Conservation (phyloP, 1,140 invertebrate species). For the Nebria ingens region DNA sequence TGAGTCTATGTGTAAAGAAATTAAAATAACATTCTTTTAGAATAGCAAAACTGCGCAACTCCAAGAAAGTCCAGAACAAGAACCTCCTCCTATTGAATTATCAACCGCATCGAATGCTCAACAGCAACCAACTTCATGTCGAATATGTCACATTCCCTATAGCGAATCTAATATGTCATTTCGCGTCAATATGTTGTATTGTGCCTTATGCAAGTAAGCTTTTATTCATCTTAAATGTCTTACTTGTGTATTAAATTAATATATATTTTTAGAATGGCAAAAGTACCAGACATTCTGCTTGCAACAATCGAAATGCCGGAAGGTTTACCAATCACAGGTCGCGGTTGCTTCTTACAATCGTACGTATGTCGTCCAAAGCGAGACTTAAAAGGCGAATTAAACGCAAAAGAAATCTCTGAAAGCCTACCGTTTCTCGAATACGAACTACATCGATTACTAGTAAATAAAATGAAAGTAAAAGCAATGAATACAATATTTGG, state of each 20-base stretch:
- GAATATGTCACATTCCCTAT: conserved; percentile 73
- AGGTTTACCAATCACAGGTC: conserved; percentile 59
- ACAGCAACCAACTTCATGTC: conserved; percentile 25
- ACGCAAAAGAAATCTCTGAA: conserved; percentile 89
- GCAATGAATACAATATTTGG: conserved; percentile 92
- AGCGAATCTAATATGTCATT: conserved; percentile 38
- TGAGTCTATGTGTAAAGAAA: too few species aligned
- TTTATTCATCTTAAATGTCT: neutral
- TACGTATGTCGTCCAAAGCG: conserved; percentile 70
- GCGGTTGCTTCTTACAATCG: conserved; percentile 65
- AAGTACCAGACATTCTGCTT: conserved; percentile 84
- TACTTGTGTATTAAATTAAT: neutral
- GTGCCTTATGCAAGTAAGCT: conserved; percentile 26
- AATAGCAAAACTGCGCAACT: conserved; percentile 18
- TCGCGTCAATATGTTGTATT: conserved; percentile 49
- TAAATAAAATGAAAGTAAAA: conserved; percentile 85
- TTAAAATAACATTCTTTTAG: conserved; percentile 2
- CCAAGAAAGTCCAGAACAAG: conserved; percentile 28
- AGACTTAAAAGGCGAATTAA: conserved; percentile 72
- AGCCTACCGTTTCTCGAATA: conserved; percentile 91
- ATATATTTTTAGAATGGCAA: conserved; percentile 47
- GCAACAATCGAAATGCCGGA: conserved; percentile 79
- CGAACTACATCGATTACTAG: conserved; percentile 81
- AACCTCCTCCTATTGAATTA: conserved; percentile 1
- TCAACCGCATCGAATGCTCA: neutral